A percentile compares a stretch with the other conserved stretches of the same genome.
Evolutionary conservation across 2,113 vertebrate genomes (phyloP).

Genomic region (Xiphophorus maculatus): DNA sequence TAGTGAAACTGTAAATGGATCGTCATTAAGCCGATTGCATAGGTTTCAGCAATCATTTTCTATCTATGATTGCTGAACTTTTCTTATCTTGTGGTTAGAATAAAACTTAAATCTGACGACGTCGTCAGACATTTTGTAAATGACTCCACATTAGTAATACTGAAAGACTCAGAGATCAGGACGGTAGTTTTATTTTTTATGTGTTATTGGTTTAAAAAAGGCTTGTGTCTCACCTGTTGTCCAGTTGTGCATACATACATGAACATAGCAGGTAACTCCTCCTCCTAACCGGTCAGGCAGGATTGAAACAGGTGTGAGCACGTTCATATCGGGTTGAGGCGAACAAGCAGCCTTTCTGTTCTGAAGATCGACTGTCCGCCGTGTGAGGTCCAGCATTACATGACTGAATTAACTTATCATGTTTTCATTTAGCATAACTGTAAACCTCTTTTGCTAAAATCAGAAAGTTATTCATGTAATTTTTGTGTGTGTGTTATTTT

Average conservation of each 20-base stretch:
- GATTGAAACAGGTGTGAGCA: constrained; percentile 77
- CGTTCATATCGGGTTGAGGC: constrained; percentile 53
- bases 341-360: constrained; percentile 22
- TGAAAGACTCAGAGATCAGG: neutral
- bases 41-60: neutral
- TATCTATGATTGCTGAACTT: too few species aligned
- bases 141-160: neutral
- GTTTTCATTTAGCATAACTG: neutral
- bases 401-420: neutral
- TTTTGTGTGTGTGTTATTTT: neutral
- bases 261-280: constrained; percentile 45
- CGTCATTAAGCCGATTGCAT: neutral
- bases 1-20: neutral
- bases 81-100: too few species aligned
- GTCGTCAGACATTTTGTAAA: too few species aligned
- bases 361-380: constrained; percentile 21
- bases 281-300: constrained; percentile 76
- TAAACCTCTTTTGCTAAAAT: neutral
- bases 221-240: constrained; percentile 7
- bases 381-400: constrained; percentile 25
- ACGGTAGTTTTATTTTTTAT: neutral
- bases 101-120: too few species aligned
- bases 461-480: neutral
- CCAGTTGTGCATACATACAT: neutral
- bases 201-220: neutral